Evolutionary conservation across 2,113 vertebrate species (phyloP).

Genomic region (Colinus virginianus): DNA sequence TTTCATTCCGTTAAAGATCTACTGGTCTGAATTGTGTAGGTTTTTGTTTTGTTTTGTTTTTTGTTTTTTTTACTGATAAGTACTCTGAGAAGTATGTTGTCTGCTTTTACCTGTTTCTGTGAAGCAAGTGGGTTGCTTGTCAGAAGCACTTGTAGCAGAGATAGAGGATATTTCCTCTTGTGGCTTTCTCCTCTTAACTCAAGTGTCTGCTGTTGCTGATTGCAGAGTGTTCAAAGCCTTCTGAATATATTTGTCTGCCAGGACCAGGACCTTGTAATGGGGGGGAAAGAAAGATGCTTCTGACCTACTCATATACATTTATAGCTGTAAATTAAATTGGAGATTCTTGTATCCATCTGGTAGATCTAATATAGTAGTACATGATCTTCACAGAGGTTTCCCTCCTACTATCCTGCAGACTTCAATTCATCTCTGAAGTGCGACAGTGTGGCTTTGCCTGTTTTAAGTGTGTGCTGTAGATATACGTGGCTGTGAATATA

Average conservation of each 20-base stretch:
- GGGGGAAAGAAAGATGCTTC: background rate
- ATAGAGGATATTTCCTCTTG: background rate
- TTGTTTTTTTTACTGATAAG: background rate
- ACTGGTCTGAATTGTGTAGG: background rate
- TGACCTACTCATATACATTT: background rate
- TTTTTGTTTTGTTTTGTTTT: background rate
- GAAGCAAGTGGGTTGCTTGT: background rate
- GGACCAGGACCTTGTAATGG: background rate
- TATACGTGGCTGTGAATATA: background rate
- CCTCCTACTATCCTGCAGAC: background rate
- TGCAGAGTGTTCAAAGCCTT: background rate
- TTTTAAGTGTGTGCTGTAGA: background rate
- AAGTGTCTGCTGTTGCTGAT: background rate
- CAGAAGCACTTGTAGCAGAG: background rate
- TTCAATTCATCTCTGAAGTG: background rate
- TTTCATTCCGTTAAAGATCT: background rate
- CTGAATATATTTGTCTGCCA: background rate
- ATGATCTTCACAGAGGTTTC: background rate
- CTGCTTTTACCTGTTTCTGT: background rate
- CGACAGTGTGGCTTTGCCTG: rapidly evolving
- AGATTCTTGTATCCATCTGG: background rate
- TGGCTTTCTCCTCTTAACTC: background rate
- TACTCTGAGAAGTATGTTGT: background rate
- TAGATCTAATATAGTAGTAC: background rate
- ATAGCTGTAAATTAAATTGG: background rate